Percentiles rank a stretch among this genome's conserved stretches.
Evolutionary conservation across 2,888 invertebrate species (phyloP).

Genomic region (Pecten maximus): DNA sequence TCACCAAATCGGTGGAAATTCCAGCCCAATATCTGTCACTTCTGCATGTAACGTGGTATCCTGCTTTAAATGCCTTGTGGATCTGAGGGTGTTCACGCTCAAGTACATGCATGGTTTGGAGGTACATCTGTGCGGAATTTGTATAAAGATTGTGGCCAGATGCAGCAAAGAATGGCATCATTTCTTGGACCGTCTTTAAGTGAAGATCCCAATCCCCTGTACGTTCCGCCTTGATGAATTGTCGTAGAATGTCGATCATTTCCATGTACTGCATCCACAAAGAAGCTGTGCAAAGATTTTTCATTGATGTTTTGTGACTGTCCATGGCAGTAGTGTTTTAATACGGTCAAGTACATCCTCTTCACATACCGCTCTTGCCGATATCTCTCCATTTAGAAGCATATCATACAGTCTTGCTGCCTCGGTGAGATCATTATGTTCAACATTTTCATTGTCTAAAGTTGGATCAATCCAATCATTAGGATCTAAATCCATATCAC

Average conservation of each 20-base stretch:
- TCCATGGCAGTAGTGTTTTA: constrained; percentile 6
- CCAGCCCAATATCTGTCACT: constrained; percentile 53
- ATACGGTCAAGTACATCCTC: no score
- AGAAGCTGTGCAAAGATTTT: constrained; percentile 47
- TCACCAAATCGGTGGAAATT: constrained; percentile 51
- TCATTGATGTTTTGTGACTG: neutral
- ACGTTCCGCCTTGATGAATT: constrained; percentile 63
- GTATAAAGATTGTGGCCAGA: constrained; percentile 74
- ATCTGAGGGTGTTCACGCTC: neutral
- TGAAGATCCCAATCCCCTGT: constrained; percentile 56
- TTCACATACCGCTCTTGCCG: neutral
- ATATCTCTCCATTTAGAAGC: neutral
- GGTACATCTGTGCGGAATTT: constrained; percentile 58
- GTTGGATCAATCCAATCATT: neutral
- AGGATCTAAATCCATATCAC: neutral
- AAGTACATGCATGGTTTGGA: constrained; percentile 52
- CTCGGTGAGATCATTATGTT: neutral
- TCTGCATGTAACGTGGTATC: constrained; percentile 40
- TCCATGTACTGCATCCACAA: constrained; percentile 65
- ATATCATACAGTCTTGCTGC: neutral
- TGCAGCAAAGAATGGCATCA: constrained; percentile 59
- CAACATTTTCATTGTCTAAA: neutral
- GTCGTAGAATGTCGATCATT: constrained; percentile 60
- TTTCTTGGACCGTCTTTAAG: constrained; percentile 36
- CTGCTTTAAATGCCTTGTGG: neutral